Evolutionary conservation across 2,888 invertebrate genomes (phyloP), one percentile per base, ranked within the genome.

Genomic region (Microplitis deprimator): DNA sequence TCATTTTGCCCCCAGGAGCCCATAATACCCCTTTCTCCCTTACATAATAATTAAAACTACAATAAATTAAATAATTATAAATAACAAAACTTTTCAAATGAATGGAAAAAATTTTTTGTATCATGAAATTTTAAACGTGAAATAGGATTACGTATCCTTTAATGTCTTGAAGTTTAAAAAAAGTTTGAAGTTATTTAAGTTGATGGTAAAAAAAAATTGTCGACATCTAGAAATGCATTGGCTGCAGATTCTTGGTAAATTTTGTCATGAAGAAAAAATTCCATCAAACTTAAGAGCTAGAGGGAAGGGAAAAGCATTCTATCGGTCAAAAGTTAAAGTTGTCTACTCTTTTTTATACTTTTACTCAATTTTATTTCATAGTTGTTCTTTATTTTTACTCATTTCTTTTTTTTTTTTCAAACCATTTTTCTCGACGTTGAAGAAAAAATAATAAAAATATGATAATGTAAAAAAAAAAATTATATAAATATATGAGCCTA

Each of bases 221-320:
- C 20, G 64, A 50, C 40, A 64, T 67, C 7, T 0, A 59, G 6
- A n/a, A 68, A 59, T 29, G 20, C 20, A 68, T 29, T 41, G n/a
- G 17, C 68, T 65, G 16, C 38, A 65, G 39, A 17, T 13, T 50
- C 59, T 65, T n/a, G 39, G 16, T 65, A 60, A 71, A 67, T 50
- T 20, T 65, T 4, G 62, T 67, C 13, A 38, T 38, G 29, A 40
- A 50, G 10, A 81, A 78, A 79, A 29, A 82, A 84, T 83, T 82
- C 84, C 84, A 86, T 85, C 83, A 83, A 86, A 86, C 80, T 86
- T 83, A 82, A 81, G 83, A 83, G 82, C 68, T n/a, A n/a, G 50
- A 50, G 10, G 13, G 10, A 50, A 50, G 13, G 50, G 50, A 50
- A 50, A 13, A 50, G 71, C 73, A 75, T 79, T 73, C 75, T 75